Conservation (phyloP, 2,113 vertebrate genomes). For the Heterotis niloticus region DNA sequence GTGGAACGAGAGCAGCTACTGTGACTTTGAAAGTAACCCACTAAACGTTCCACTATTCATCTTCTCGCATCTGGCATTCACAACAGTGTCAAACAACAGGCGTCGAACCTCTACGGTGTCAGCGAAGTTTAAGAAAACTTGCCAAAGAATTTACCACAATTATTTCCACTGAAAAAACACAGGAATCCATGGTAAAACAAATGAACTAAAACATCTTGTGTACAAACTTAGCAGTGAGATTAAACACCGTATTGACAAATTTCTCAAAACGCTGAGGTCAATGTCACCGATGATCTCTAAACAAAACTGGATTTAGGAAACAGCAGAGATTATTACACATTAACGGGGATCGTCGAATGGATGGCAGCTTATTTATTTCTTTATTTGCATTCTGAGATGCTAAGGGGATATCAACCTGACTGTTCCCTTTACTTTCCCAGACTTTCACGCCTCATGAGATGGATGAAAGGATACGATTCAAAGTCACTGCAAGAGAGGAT, state of each 20-base stretch:
- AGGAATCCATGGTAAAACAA: background rate
- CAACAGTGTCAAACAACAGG: too few relatives aligned
- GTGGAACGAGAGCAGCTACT: background rate
- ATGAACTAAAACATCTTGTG: background rate
- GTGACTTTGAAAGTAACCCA: background rate
- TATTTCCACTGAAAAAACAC: background rate
- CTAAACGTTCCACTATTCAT: too few relatives aligned
- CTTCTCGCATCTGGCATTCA: too few relatives aligned
- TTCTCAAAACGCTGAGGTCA: background rate
- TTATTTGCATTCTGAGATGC: background rate
- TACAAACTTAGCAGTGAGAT: background rate
- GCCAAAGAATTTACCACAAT: too few relatives aligned
- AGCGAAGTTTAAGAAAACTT: too few relatives aligned
- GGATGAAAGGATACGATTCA: conserved; percentile 53
- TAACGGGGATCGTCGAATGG: conserved; percentile 1
- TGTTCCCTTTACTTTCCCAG: conserved; percentile 29
- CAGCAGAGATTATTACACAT: background rate
- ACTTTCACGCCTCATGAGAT: conserved; percentile 41
- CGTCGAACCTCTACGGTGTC: too few relatives aligned
- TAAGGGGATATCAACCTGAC: background rate
- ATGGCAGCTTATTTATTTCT: background rate
- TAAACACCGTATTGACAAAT: background rate
- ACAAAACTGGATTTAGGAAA: background rate
- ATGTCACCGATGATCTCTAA: background rate
- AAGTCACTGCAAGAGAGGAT: conserved; percentile 44